Evolutionary conservation across 2,113 vertebrate species (phyloP).

Genomic region (Mastomys natalensis): DNA sequence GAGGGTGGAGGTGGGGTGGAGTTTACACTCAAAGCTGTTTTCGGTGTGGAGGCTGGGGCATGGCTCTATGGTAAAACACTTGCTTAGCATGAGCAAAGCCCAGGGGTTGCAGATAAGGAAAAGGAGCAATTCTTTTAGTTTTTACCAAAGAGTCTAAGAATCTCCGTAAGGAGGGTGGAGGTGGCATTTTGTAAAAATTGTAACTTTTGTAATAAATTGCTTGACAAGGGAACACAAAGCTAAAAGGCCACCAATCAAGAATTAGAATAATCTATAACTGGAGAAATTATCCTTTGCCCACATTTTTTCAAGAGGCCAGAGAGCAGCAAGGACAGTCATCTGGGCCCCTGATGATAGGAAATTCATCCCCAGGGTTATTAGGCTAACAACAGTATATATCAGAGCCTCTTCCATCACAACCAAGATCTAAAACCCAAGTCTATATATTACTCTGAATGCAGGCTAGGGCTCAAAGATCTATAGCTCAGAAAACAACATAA

Average conservation of each 20-base stretch:
- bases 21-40: background rate
- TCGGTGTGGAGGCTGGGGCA: background rate
- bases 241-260: background rate
- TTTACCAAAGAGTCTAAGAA: slow-evolving; percentile 30
- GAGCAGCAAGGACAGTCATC: background rate
- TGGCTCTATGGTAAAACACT: background rate
- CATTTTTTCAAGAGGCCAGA: background rate
- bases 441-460: background rate
- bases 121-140: background rate
- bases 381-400: background rate
- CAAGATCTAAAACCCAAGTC: slow-evolving; percentile 22
- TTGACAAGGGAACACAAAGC: slow-evolving; percentile 32
- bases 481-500: background rate
- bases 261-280: background rate
- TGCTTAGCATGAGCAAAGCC: background rate
- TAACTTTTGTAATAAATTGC: background rate
- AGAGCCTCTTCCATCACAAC: slow-evolving; percentile 3
- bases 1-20: no score
- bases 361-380: background rate
- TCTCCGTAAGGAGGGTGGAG: background rate
- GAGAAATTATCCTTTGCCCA: background rate
- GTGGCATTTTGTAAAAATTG: background rate
- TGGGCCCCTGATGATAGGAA: background rate
- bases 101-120: background rate
- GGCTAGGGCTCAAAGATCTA: background rate